Conservation (phyloP, 2,888 invertebrate genomes). For the Odontomyia ornata region DNA sequence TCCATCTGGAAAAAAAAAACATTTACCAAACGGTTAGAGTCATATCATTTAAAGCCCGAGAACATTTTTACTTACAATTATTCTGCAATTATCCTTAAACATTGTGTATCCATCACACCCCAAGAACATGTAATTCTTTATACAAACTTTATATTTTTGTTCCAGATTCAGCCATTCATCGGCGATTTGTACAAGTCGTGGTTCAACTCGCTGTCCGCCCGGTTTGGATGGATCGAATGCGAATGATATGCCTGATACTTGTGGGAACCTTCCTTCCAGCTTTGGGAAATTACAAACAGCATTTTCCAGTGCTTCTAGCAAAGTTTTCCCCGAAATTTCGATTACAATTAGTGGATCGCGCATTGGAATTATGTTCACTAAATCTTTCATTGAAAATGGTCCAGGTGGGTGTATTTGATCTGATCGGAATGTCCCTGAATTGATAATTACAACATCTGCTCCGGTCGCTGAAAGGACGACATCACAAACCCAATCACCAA, state of each 20-base stretch:
- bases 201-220: slow-evolving; percentile 75
- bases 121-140: slow-evolving; percentile 81
- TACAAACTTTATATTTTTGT: slow-evolving; percentile 78
- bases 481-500: slow-evolving; percentile 86
- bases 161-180: slow-evolving; percentile 80
- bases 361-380: slow-evolving; percentile 86
- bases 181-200: slow-evolving; percentile 80
- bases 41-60: background rate
- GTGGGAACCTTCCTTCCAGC: slow-evolving; percentile 88
- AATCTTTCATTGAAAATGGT: slow-evolving; percentile 83
- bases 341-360: slow-evolving; percentile 83
- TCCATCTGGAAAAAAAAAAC: slow-evolving; percentile 69
- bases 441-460: slow-evolving; percentile 84
- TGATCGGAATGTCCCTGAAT: slow-evolving; percentile 72
- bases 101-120: slow-evolving; percentile 89
- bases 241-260: slow-evolving; percentile 79
- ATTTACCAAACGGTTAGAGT: too few relatives aligned
- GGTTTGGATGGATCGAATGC: slow-evolving; percentile 78
- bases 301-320: slow-evolving; percentile 82
- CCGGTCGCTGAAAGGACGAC: slow-evolving; percentile 85
- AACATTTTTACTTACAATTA: slow-evolving; percentile 71
- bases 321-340: slow-evolving; percentile 73
- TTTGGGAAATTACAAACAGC: slow-evolving; percentile 86
- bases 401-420: slow-evolving; percentile 77
- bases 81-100: slow-evolving; percentile 73